Evolutionary conservation across 2,888 invertebrate genomes (phyloP), one percentile per base, ranked within the genome.

Genomic region (Dryococelus australis): DNA sequence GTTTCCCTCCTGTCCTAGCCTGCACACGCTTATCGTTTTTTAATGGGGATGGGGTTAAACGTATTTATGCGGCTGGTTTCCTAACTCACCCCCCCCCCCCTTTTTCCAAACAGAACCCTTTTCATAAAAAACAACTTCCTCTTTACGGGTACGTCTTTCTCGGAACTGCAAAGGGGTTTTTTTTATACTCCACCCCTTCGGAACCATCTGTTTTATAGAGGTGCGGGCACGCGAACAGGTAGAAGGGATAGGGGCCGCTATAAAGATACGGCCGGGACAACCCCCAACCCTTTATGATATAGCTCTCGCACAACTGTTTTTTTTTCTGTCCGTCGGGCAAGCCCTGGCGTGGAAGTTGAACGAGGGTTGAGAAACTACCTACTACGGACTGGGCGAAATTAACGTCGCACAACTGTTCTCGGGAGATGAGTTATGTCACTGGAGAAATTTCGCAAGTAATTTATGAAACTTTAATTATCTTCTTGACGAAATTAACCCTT

Each of bases 171-270:
- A 28, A 83, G 16, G 35, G 35, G n/a, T 83, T 83, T 83, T 83
- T 83, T 83, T 83, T 83, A 20, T 51, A 51, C 51, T 80, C 26
- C 80, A 27, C 83, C 83, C 83, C 83, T 24, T 65, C 65, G 24
- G 24, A 24, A 24, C 65, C 65, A 65, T 83, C 28, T 83, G 83
- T 83, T 83, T 43, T 83, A 83, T 43, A 83, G 83, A 26, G 28
- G 35, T 35, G 20, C 83, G 13, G 20, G 83, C 83, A 83, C 83
- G 83, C 83, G 83, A 83, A 83, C 83, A 83, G 83, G 83, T 83
- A 83, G 28, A 83, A 8, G 24, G 24, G 8, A 65, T 65, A n/a
- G 65, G 83, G 83, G 83, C 35, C 27, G 20, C 83, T 83, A 43
- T 27, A 80, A 80, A 80, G 28, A 80, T 28, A 80, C 65, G 20